Evolutionary conservation across 2,797 vertebrate genomes (phyloP), one percentile per base, ranked within the genome.

Genomic region (Cyprinodon diabolis): DNA sequence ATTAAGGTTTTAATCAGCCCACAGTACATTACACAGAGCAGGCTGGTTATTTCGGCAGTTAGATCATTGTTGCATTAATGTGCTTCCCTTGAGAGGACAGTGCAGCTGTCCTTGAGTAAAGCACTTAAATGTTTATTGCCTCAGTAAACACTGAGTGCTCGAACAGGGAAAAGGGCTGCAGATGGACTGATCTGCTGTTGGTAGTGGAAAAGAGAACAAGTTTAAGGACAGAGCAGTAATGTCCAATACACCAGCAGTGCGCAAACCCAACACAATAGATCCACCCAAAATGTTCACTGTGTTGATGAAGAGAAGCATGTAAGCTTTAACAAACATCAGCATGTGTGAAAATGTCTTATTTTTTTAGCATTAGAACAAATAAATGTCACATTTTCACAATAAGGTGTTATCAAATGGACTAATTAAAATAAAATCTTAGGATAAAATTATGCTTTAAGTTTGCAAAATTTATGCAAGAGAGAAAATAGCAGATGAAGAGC

Each of bases 1-100:
- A 90, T 91, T 90, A 91, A 23, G 88, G 82, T 80, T 86, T 86
- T 87, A 82, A 90, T 90, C 85, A 90, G 83, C 45, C 73, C 72
- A 55, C 78, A 52, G 80, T 85, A 85, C 92, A 89, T 90, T 92
- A 83, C 12, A 19, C 65, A 25, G 76, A 86, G 82, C 79, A 48
- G 79, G 68, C 88, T 81, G 85, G 77, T 82, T 89, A 86, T 87
- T 88, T 86, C 93, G 86, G 87, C 89, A 82, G 84, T 84, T 76
- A 86, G 90, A 91, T 92, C 81, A 88, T 88, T 83, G 90, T 90
- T 93, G 89, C 91, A 93, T 93, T 93, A 91, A 86, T 87, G 82
- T 78, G 86, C 75, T 78, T 90, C 89, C 80, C 92, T 88, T 75
- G 77, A 89, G 92, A 91, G 88, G 89, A 87, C 84, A 60, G 84